Conservation (phyloP, 2,797 vertebrate genomes). For the Sebastes miniatus region DNA sequence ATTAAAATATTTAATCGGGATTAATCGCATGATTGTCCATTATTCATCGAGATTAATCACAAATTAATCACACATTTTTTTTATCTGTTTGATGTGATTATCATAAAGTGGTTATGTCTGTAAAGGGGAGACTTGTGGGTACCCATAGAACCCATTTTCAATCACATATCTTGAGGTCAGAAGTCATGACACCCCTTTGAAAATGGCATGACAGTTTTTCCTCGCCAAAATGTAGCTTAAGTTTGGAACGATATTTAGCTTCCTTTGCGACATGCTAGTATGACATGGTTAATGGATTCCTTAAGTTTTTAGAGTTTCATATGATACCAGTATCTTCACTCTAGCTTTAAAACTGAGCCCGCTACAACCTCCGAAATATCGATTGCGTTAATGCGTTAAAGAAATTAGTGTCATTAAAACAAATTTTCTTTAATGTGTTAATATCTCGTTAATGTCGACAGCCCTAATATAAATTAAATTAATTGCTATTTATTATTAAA, state of each 20-base stretch:
- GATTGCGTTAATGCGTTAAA: not conserved
- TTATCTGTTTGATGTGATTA: too few relatives aligned
- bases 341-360: too few relatives aligned
- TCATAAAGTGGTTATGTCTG: too few relatives aligned
- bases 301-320: too few relatives aligned
- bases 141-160: too few relatives aligned
- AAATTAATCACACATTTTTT: too few relatives aligned
- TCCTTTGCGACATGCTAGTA: not conserved
- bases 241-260: not conserved
- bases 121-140: too few relatives aligned
- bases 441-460: rapidly evolving
- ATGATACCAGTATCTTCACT: too few relatives aligned
- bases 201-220: not conserved
- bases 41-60: too few relatives aligned
- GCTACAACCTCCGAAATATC: not conserved
- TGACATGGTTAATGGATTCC: too few relatives aligned
- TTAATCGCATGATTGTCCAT: not conserved
- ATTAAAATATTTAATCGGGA: not conserved
- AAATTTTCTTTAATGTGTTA: not conserved
- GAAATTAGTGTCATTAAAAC: not conserved
- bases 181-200: not conserved
- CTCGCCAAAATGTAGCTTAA: rapidly evolving
- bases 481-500: not conserved
- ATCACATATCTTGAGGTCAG: not conserved
- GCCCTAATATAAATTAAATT: not conserved